phyloP scores from a whole-genome alignment of 2,888 invertebrate species.

The Aspidiotus destructor region DNA sequence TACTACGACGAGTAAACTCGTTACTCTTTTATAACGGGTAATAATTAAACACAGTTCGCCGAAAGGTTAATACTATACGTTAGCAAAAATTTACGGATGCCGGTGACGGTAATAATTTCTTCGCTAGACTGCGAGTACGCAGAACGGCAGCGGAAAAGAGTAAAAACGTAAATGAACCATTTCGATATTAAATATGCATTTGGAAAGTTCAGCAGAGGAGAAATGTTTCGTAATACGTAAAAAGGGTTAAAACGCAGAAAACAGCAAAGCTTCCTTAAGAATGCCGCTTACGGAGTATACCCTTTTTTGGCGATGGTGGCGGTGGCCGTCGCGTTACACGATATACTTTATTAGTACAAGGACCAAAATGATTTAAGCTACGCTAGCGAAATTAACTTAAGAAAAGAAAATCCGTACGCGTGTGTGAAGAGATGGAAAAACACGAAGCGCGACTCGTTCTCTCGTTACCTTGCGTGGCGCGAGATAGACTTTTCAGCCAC shows the following conservation, averaged over 20 bases:
- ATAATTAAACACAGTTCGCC: constrained; percentile 2
- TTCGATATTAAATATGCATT: constrained; percentile 29
- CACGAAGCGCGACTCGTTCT: not conserved
- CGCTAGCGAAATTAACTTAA: constrained; percentile 2
- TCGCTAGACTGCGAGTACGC: not conserved
- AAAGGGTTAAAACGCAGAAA: constrained; percentile 21
- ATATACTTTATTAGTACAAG: constrained; percentile 24
- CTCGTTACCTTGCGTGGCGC: too few relatives aligned
- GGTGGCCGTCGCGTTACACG: constrained; percentile 13
- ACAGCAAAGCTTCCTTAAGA: constrained; percentile 4
- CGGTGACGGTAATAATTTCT: not conserved
- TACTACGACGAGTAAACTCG: not conserved
- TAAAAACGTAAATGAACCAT: constrained; percentile 26
- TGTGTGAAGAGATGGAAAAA: constrained; percentile 2
- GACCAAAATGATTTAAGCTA: constrained; percentile 28
- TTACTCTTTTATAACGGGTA: not conserved
- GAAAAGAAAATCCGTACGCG: constrained; percentile 4
- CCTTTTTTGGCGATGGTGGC: not conserved
- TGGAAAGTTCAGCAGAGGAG: constrained; percentile 14
- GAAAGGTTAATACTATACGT: constrained; percentile 1
- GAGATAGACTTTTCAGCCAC: not conserved
- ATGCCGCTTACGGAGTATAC: not conserved
- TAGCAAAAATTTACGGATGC: not conserved
- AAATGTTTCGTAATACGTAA: constrained; percentile 21
- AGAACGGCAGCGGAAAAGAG: not conserved